Evolutionary conservation across 2,797 vertebrate genomes (phyloP).

Genomic region (Gymnoscopelus braueri): DNA sequence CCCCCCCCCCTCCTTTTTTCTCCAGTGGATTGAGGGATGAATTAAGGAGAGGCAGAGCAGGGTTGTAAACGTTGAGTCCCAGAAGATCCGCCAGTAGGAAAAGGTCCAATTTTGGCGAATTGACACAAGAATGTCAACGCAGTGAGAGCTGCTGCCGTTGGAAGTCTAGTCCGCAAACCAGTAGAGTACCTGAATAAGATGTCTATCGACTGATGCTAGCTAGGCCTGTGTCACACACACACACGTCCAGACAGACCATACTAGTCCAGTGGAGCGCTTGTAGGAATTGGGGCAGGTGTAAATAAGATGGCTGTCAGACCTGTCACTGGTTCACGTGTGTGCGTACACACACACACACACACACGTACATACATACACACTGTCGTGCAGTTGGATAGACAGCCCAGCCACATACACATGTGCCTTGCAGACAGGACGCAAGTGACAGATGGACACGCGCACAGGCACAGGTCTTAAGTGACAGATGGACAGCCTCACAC

Average conservation of each 20-base stretch:
- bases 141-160: conserved; percentile 47
- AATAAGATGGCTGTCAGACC: conserved; percentile 79
- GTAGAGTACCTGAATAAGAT: conserved; percentile 64
- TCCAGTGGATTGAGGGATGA: conserved; percentile 21
- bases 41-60: conserved; percentile 25
- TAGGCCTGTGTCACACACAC: conserved; percentile 21
- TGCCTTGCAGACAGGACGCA: conserved; percentile 54
- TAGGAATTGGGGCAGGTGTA: conserved; percentile 77
- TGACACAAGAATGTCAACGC: conserved; percentile 47
- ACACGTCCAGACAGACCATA: background rate
- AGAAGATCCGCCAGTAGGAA: conserved; percentile 14
- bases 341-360: conserved; percentile 48
- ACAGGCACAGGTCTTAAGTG: conserved; percentile 60
- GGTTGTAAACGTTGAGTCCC: conserved; percentile 31
- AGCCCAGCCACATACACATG: conserved; percentile 32
- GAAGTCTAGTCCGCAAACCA: conserved; percentile 55
- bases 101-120: conserved; percentile 28
- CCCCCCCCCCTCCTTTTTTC: background rate
- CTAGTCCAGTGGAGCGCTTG: conserved; percentile 67
- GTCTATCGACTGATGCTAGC: conserved; percentile 67
- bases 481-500: conserved; percentile 75
- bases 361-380: background rate
- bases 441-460: conserved; percentile 65
- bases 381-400: no score
- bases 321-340: conserved; percentile 66